A percentile compares a stretch with the other conserved stretches of the same genome.
Conservation (phyloP, 2,113 vertebrate species). For the Phylloscopus trochilus region DNA sequence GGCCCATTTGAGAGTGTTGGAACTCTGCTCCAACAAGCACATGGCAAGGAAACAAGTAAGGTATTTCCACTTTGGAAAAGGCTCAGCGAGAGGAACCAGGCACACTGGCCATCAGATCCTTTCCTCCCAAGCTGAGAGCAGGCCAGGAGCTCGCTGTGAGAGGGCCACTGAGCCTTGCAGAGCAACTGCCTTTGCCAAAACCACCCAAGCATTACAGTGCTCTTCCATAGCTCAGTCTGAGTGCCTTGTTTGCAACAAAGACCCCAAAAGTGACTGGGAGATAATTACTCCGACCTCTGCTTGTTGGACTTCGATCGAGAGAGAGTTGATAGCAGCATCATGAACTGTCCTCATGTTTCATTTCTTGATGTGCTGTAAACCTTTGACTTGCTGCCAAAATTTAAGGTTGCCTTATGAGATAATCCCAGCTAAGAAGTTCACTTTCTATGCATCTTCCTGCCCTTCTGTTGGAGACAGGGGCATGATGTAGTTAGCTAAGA, state of each 20-base stretch:
- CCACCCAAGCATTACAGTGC: background rate
- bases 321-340: background rate
- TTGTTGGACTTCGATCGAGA: background rate
- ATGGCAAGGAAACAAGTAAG: background rate
- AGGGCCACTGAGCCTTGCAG: background rate
- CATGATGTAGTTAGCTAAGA: conserved; percentile 33
- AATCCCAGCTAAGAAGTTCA: background rate
- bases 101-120: background rate
- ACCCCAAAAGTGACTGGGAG: background rate
- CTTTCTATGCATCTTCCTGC: conserved; percentile 27
- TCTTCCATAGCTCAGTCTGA: background rate
- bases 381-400: conserved; percentile 8
- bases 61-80: background rate
- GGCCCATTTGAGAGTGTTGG: background rate
- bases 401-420: background rate
- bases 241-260: background rate
- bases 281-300: background rate
- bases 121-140: background rate
- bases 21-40: background rate
- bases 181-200: background rate
- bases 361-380: background rate
- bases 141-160: background rate
- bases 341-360: background rate
- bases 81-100: background rate
- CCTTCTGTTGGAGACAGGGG: background rate